phyloP scores from a whole-genome alignment of 35 echinoderm and acorn worm species.

The Lytechinus pictus region DNA sequence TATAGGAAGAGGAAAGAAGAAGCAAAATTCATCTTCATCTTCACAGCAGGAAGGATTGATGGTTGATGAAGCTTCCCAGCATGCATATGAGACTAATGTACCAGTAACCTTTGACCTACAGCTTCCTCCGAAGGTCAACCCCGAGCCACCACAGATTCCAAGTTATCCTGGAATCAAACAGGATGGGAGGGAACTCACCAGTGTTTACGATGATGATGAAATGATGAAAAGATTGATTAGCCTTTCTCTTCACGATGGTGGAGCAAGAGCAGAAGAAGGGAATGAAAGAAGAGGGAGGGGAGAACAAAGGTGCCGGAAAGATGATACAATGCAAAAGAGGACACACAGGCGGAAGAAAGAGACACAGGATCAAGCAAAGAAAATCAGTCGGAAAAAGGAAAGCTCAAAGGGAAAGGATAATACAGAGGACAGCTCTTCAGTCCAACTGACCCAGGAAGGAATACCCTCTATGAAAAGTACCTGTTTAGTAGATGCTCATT shows the following conservation, averaged over 20 bases:
- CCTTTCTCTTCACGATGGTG: background rate
- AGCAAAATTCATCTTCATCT: background rate
- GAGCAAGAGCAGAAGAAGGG: background rate
- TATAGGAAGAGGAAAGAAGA: background rate
- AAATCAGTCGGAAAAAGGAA: background rate
- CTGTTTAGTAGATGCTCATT: background rate
- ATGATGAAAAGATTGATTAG: conserved; percentile 12
- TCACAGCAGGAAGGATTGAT: background rate
- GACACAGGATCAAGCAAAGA: background rate
- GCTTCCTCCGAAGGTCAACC: background rate
- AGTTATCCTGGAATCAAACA: background rate
- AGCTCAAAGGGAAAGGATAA: background rate
- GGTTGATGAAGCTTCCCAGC: background rate
- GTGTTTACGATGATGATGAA: background rate
- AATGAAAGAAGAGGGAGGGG: background rate
- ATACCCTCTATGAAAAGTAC: background rate
- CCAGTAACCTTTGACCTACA: background rate
- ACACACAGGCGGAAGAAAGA: background rate
- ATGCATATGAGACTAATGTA: background rate
- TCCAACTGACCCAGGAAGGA: background rate
- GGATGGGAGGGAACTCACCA: background rate
- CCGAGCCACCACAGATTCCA: background rate
- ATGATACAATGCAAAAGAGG: background rate
- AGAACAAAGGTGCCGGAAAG: background rate
- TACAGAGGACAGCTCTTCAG: background rate